Evolutionary conservation across 2,113 vertebrate genomes (phyloP).

Genomic region (Benitochromis conjunctus): DNA sequence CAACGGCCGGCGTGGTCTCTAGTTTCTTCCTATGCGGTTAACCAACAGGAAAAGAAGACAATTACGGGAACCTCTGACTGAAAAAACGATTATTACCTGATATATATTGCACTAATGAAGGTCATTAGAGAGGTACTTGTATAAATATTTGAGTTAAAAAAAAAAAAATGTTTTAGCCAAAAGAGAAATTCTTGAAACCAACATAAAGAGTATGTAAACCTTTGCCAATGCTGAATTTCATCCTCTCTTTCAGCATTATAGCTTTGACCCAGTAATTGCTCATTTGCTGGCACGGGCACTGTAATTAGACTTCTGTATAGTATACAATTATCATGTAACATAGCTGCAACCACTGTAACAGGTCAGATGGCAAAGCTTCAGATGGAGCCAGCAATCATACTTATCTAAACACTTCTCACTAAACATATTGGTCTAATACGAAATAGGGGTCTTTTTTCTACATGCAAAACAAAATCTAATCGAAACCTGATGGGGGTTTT

Average conservation of each 20-base stretch:
- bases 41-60: constrained; percentile 27
- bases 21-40: constrained; percentile 32
- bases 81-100: not conserved
- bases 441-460: not conserved
- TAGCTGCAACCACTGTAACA: not conserved
- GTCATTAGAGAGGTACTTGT: not conserved
- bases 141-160: not conserved
- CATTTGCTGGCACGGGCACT: not conserved
- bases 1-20: constrained; percentile 6
- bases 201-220: not conserved
- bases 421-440: not conserved
- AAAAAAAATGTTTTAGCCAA: not conserved
- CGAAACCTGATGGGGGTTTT: not conserved
- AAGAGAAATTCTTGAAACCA: not conserved
- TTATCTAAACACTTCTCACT: not conserved
- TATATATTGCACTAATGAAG: not conserved
- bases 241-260: not conserved
- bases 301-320: not conserved
- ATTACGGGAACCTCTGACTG: not conserved
- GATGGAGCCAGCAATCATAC: not conserved
- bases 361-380: not conserved
- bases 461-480: not conserved
- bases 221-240: not conserved
- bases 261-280: not conserved
- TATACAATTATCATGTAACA: not conserved